Conservation (phyloP, 2,797 vertebrate genomes). For the Malurus leucopterus region DNA sequence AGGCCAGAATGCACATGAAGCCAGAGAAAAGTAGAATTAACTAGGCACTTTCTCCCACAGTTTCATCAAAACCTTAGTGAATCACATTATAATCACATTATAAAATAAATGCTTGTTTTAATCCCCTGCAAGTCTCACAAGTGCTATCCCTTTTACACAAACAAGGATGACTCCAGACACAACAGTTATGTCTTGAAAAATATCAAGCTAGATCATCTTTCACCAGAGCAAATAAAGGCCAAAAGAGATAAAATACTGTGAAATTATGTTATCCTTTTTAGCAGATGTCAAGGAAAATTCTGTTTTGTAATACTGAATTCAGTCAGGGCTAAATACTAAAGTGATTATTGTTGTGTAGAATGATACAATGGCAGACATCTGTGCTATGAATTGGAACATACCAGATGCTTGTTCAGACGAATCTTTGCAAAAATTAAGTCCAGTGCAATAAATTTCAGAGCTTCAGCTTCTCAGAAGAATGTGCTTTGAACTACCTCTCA, state of each 20-base stretch:
- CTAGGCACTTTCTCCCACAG: neutral
- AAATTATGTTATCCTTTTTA: neutral
- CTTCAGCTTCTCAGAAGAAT: neutral
- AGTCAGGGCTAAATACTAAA: neutral
- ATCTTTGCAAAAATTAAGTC: neutral
- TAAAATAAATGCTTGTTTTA: neutral
- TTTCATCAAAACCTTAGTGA: neutral
- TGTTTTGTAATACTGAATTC: neutral
- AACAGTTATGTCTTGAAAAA: constrained; percentile 29
- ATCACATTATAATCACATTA: neutral
- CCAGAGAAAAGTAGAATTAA: neutral
- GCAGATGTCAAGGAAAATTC: neutral
- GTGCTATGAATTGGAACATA: neutral
- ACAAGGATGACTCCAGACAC: constrained; percentile 13
- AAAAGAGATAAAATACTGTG: neutral
- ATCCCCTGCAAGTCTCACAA: neutral
- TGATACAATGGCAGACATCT: neutral
- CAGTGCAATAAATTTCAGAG: neutral
- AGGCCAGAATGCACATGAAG: neutral
- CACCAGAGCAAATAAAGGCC: neutral
- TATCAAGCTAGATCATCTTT: neutral
- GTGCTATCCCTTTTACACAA: neutral
- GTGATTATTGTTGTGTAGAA: neutral
- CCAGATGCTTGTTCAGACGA: neutral
- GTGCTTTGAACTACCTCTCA: neutral